Percentiles rank a stretch among this genome's conserved stretches.
Conservation (phyloP, 2,888 invertebrate species). For the Xanthorhoe designata region DNA sequence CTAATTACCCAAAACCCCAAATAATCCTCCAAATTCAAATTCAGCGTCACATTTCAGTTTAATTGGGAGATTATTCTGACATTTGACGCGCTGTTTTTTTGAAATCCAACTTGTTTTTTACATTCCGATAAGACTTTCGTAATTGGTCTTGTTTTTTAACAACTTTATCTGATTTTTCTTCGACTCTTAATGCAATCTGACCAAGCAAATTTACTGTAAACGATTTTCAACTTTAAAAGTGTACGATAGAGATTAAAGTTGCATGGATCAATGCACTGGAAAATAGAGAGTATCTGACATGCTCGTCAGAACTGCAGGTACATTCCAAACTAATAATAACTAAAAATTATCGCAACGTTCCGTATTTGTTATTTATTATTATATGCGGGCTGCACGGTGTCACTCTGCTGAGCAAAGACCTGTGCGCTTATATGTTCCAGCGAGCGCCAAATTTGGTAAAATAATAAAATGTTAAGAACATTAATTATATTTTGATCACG, state of each 20-base stretch:
- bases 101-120: conserved; percentile 65
- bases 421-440: too few species aligned
- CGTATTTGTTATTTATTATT: too few species aligned
- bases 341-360: too few species aligned
- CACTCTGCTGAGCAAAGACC: too few species aligned
- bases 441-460: too few species aligned
- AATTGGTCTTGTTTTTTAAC: conserved; percentile 83
- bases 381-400: too few species aligned
- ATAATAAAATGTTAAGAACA: too few species aligned
- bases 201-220: conserved; percentile 50
- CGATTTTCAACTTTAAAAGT: conserved; percentile 47
- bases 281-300: conserved; percentile 42
- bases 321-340: background rate
- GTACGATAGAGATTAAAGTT: conserved; percentile 44
- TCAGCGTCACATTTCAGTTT: conserved; percentile 65
- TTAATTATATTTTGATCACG: too few species aligned
- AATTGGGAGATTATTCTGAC: conserved; percentile 76
- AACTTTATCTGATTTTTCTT: conserved; percentile 76
- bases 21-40: conserved; percentile 47
- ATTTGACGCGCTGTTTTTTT: conserved; percentile 67
- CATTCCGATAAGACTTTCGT: conserved; percentile 73
- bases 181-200: conserved; percentile 53
- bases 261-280: conserved; percentile 51
- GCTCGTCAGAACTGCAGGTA: background rate
- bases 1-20: conserved; percentile 43